Conservation (phyloP, 2,888 invertebrate genomes). For the Latheticus oryzae region DNA sequence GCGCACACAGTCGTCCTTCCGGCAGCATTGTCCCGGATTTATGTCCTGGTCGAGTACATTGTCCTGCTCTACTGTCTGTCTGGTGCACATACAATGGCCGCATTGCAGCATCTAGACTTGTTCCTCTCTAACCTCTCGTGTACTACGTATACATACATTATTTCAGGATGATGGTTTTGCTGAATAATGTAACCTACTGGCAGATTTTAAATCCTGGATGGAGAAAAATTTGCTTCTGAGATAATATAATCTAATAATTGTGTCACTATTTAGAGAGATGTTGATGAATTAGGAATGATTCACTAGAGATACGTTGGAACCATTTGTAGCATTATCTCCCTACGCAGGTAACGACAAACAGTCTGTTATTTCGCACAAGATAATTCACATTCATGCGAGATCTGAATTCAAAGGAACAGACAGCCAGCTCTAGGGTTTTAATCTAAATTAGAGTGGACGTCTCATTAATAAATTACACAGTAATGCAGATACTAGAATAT, state of each 20-base stretch:
- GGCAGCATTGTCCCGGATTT: conserved; percentile 63
- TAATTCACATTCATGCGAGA: conserved; percentile 3
- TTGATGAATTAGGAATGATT: too few relatives aligned
- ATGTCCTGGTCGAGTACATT: conserved; percentile 62
- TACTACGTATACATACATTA: conserved; percentile 21
- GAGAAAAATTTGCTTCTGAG: too few relatives aligned
- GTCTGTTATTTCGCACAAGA: conserved; percentile 4
- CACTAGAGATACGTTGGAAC: too few relatives aligned
- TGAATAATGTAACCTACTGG: too few relatives aligned
- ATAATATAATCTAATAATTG: too few relatives aligned
- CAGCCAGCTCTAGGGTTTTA: conserved; percentile 6
- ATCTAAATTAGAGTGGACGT: conserved; percentile 21
- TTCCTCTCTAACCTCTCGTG: conserved; percentile 15
- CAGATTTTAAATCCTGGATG: too few relatives aligned
- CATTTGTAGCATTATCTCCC: conserved; percentile 3
- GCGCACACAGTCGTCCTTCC: conserved; percentile 61
- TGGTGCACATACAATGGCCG: conserved; percentile 61
- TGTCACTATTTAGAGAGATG: too few relatives aligned
- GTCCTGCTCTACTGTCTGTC: conserved; percentile 61
- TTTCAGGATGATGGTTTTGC: too few relatives aligned
- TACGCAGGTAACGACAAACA: conserved; percentile 7
- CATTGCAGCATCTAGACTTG: conserved; percentile 54
- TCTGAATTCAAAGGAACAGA: conserved; percentile 10
- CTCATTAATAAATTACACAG: conserved; percentile 17
- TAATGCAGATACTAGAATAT: conserved; percentile 10